These are phyloP conservation scores for Centruroides sculpturatus DNA, from an alignment of 1,140 invertebrate species.

Conservation along the genomic window DNA sequence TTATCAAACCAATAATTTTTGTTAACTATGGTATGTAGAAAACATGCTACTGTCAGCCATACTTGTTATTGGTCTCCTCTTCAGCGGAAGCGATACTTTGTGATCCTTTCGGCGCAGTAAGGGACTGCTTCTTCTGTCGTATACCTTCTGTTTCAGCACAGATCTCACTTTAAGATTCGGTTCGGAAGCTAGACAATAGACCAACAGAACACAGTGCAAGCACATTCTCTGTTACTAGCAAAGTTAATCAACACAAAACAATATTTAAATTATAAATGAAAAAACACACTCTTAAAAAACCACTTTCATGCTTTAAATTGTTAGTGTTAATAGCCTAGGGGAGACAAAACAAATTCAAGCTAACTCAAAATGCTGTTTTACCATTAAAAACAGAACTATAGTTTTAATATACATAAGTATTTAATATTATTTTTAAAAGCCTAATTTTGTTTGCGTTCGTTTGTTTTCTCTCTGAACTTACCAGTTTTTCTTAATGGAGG, in stretches of 20 bases:
- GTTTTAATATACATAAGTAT: too few relatives aligned
- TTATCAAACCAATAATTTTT: slow-evolving; percentile 6
- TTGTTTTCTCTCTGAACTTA: slow-evolving; percentile 29
- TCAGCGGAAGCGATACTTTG: slow-evolving; percentile 49
- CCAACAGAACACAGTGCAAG: not conserved
- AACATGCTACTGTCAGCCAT: slow-evolving; percentile 28
- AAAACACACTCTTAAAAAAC: too few relatives aligned
- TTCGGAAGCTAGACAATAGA: slow-evolving; percentile 65
- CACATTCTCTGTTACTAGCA: slow-evolving; percentile 1
- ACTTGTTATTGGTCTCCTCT: slow-evolving; percentile 62
- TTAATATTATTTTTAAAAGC: too few relatives aligned
- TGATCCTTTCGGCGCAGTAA: slow-evolving; percentile 67
- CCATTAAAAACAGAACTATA: too few relatives aligned
- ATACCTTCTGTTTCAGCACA: slow-evolving; percentile 78
- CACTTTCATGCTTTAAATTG: too few relatives aligned
- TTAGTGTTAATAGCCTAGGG: too few relatives aligned
- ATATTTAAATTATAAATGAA: too few relatives aligned
- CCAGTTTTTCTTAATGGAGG: slow-evolving; percentile 80
- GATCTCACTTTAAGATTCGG: slow-evolving; percentile 88
- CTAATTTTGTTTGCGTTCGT: too few relatives aligned
- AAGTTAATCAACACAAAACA: too few relatives aligned
- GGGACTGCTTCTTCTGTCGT: slow-evolving; percentile 69
- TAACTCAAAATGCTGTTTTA: too few relatives aligned
- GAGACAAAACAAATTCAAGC: too few relatives aligned
- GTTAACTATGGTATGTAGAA: slow-evolving; percentile 7